Conservation (phyloP, 2,888 invertebrate genomes). For the Lasius fuliginosus region DNA sequence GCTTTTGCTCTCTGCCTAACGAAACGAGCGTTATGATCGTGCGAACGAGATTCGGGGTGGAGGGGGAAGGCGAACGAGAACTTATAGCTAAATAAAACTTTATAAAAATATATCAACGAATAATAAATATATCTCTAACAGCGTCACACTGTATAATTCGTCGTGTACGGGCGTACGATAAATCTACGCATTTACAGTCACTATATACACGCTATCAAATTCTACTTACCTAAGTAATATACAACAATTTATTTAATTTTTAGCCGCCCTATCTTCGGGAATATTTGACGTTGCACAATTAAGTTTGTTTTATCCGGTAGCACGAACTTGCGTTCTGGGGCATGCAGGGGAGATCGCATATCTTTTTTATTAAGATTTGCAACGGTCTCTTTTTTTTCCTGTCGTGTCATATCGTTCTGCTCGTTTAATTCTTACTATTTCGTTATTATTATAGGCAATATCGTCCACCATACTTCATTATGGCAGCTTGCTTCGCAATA, state of each 20-base stretch:
- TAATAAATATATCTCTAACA: conserved; percentile 85
- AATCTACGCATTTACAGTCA: conserved; percentile 81
- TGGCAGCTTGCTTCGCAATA: background rate
- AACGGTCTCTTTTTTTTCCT: background rate
- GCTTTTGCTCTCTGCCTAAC: conserved; percentile 31
- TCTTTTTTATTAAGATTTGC: conserved; percentile 3
- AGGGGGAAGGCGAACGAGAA: conserved; percentile 74
- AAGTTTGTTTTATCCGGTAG: conserved; percentile 17
- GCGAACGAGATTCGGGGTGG: conserved; percentile 58
- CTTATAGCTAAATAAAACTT: conserved; percentile 84
- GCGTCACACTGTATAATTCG: conserved; percentile 77
- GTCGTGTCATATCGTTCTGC: background rate
- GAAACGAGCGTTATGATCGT: conserved; percentile 61
- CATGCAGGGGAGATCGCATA: background rate
- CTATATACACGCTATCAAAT: conserved; percentile 84
- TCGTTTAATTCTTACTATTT: conserved; percentile 27
- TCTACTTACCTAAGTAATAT: conserved; percentile 79
- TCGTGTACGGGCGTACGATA: conserved; percentile 78
- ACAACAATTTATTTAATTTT: conserved; percentile 79
- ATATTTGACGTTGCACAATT: conserved; percentile 50
- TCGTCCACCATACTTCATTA: too few species aligned
- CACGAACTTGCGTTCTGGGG: conserved; percentile 1
- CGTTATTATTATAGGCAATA: conserved; percentile 20
- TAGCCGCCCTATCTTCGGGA: conserved; percentile 61
- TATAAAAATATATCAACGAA: conserved; percentile 86